A percentile compares a stretch with the other conserved stretches of the same genome.
Evolutionary conservation across 2,797 vertebrate species (phyloP).

Genomic region (Spinus olivaceus): DNA sequence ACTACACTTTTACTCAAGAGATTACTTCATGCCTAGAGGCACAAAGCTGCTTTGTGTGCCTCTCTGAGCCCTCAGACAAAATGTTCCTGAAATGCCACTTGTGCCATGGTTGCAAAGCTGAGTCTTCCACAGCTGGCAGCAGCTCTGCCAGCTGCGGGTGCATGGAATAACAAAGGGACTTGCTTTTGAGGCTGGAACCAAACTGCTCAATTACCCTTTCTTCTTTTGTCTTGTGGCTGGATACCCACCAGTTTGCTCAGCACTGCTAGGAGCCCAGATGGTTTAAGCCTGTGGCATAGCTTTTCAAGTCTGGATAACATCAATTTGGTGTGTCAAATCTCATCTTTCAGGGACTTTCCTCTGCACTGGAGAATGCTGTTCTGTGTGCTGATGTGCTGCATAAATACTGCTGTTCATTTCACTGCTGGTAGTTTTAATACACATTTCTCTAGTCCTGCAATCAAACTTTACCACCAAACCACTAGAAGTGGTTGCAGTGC

Average conservation of each 20-base stretch:
- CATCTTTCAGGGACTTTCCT: background rate
- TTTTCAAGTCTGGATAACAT: slow-evolving; percentile 9
- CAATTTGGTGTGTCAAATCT: background rate
- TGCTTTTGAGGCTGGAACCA: slow-evolving; percentile 19
- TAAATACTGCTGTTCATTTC: background rate
- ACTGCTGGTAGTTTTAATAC: slow-evolving; percentile 6
- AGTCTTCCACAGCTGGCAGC: slow-evolving; percentile 26
- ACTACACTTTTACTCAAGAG: background rate
- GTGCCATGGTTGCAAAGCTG: background rate
- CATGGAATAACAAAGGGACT: background rate
- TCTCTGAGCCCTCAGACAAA: background rate
- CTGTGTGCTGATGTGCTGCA: background rate
- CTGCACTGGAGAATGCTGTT: background rate
- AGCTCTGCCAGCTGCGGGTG: background rate
- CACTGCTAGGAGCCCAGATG: background rate
- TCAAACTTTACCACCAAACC: slow-evolving; percentile 24
- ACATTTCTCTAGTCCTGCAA: slow-evolving; percentile 49
- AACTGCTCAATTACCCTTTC: slow-evolving; percentile 19
- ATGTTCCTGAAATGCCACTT: background rate
- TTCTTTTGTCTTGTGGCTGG: slow-evolving; percentile 23
- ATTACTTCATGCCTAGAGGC: slow-evolving; percentile 19
- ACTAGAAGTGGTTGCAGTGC: slow-evolving; percentile 45
- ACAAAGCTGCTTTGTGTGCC: background rate
- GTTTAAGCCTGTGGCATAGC: background rate
- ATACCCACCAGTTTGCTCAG: background rate